Base-by-base conservation (phyloP, 2,113 vertebrate genomes). In the Phalacrocorax pelagicus region DNA sequence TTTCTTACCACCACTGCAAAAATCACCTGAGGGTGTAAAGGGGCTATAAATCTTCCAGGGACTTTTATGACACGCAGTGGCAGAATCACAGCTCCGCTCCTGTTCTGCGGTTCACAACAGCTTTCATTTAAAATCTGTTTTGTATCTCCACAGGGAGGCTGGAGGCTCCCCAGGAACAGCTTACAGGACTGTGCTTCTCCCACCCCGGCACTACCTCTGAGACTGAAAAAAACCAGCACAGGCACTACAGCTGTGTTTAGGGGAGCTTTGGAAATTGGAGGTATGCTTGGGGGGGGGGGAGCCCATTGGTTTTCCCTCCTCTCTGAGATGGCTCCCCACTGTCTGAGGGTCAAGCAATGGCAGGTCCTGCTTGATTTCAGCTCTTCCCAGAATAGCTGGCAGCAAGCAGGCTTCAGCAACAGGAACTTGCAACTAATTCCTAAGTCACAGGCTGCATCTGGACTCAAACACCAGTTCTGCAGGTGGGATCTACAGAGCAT, bases 1-100 rank as follows among this genome's bases (percentile, higher is more conserved):
- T 88, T 91, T 91, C 80, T 93, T 11, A 38, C 42, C 62, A n/a
- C 85, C 78, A 13, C 88, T 77, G 55, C 94, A 97, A 92, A 92
- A 96, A 88, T 51, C 92, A 92, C 83, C 93, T 36, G 30, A 90
- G 87, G 79, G 47, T 49, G 8, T 27, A 93, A 21, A 87, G 32
- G 26, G 62, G 51, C 85, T 67, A 77, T 88, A 94, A 93, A 96
- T 92, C 92, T 93, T 90, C 0, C 8, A 69, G 61, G 62, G 75
- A 90, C 42, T 80, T 93, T 83, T 70, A 94, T 36, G 4, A 88
- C 51, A 72, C 4, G 27, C 78, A 72, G 57, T 27, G n/a, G 34
- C 83, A 77, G 66, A 87, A 54, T 51, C 34, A 7, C 82, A 90
- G 88, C 91, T 91, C 87, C 46, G 16, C 81, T 94, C 66, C 49